phyloP scores from a whole-genome alignment of 2,113 vertebrate species.

The Pelecanoides urinatrix region DNA sequence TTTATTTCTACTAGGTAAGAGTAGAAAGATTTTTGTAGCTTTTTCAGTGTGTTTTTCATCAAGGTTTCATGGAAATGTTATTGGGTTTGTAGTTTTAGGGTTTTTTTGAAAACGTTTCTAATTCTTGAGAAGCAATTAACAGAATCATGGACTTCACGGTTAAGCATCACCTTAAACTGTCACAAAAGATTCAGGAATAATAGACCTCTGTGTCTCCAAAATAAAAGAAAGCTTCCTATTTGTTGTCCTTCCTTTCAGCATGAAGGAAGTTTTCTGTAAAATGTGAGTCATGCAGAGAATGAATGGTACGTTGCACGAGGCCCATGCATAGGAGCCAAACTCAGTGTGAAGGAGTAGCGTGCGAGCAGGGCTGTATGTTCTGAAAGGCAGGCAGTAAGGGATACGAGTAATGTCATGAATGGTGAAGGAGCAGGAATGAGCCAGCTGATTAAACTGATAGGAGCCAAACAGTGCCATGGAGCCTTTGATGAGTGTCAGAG shows the following conservation, averaged over 20 bases:
- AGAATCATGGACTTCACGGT: neutral
- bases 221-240: neutral
- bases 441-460: slow-evolving; percentile 56
- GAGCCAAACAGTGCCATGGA: slow-evolving; percentile 4
- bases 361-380: neutral
- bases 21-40: neutral
- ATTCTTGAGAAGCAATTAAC: neutral
- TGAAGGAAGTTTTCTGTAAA: neutral
- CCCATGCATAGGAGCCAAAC: neutral
- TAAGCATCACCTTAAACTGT: neutral
- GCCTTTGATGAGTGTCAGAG: slow-evolving; percentile 64
- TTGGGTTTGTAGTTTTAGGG: neutral
- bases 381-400: neutral
- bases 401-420: neutral
- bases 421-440: neutral
- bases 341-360: neutral
- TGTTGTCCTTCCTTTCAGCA: neutral
- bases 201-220: neutral
- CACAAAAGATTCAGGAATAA: neutral
- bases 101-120: neutral
- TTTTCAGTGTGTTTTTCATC: neutral
- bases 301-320: neutral
- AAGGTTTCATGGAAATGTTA: neutral
- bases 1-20: neutral
- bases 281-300: neutral